A percentile compares a stretch with the other conserved stretches of the same genome.
These are phyloP conservation scores for Belgica antarctica DNA, from an alignment of 2,888 invertebrate species.

Conservation along the genomic window DNA sequence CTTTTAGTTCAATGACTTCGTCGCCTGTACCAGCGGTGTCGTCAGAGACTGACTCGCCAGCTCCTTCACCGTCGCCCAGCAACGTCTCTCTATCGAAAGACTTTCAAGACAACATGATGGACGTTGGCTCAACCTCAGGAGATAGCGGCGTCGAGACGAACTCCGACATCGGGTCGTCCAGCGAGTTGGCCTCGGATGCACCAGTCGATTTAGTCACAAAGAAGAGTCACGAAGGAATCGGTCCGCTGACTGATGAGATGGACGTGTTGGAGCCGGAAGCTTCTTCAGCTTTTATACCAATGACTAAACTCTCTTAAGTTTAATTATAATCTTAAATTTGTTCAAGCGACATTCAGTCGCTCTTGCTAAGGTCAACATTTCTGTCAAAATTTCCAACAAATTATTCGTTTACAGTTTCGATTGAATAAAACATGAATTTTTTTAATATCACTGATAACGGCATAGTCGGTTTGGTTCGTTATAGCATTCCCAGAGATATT, in stretches of 20 bases:
- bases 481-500: too few relatives aligned
- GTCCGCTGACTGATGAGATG: background rate
- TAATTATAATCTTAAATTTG: too few relatives aligned
- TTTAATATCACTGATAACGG: too few relatives aligned
- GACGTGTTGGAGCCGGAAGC: background rate
- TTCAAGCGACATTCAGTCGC: too few relatives aligned
- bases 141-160: slow-evolving; percentile 36
- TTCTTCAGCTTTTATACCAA: slow-evolving; percentile 18
- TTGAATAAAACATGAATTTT: too few relatives aligned
- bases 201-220: background rate
- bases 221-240: background rate
- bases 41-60: slow-evolving; percentile 29
- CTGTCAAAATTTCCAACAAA: background rate
- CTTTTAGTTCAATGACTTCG: slow-evolving; percentile 36
- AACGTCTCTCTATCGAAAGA: background rate
- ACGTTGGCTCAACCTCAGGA: slow-evolving; percentile 3
- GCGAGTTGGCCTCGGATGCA: background rate
- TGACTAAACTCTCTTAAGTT: too few relatives aligned
- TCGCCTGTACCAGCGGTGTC: slow-evolving; percentile 34
- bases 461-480: too few relatives aligned
- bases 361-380: background rate
- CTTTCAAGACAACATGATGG: slow-evolving; percentile 26
- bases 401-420: too few relatives aligned
- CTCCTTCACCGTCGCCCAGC: background rate
- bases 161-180: slow-evolving; percentile 25